Evolutionary conservation across 2,888 invertebrate species (phyloP), one percentile per base, ranked within the genome.

Genomic region (Gandaritis pyraliata): DNA sequence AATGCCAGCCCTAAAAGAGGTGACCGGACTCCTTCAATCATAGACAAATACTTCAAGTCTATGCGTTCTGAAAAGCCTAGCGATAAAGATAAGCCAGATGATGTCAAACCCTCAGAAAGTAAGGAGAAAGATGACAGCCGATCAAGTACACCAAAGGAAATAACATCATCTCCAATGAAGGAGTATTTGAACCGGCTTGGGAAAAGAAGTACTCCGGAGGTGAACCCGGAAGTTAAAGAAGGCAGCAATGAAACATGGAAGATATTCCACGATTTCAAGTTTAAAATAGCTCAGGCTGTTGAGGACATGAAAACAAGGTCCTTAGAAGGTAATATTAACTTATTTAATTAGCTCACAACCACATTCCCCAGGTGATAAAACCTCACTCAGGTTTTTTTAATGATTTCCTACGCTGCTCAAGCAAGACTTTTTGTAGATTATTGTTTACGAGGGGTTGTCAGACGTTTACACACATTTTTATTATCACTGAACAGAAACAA

Each of bases 241-340:
- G 74, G 78, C 10, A 73, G 69, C 30, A 93, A 94, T 65, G 95
- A 95, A 83, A 94, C 95, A 6, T 96, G 96, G 96, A 94, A 94
- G 74, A 93, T 95, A 76, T 94, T 96, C 68, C 94, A 94, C 65
- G 95, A 95, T 69, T 94, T 96, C 59, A 95, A 93, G 81, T 95
- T 95, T 51, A 95, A 96, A 86, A 94, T 96, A 65, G 94, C 95
- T 41, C 96, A 96, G 79, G 96, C 95, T 39, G 95, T 96, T 50
- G 96, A 96, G 78, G 96, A 96, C 65, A 96, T 95, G 87, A 91
- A 96, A 60, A 95, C 94, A 10, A 94, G 94, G 59, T 95, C 95
- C 71, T 89, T 84, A 65, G 94, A 95, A 71, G 93, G 93, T 85
- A 86, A 79, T 47, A 5, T 33, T 45, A 30, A 58, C 10, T 23